Conservation (phyloP, 2,113 vertebrate genomes). For the Petaurus breviceps region DNA sequence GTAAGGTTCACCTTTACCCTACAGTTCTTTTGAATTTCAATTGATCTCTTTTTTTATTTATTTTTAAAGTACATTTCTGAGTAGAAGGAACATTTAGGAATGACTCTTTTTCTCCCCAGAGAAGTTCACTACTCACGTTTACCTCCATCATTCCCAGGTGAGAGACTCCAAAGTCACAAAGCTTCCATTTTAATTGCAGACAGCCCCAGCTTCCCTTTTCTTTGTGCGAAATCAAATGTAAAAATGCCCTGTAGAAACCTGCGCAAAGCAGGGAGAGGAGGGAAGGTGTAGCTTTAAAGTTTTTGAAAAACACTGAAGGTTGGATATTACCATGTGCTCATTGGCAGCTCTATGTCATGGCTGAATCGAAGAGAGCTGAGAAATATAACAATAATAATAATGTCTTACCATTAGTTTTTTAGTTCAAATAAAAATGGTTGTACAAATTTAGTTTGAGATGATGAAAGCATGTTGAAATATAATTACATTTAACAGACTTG, state of each 20-base stretch:
- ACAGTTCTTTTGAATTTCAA: slow-evolving; percentile 40
- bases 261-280: slow-evolving; percentile 62
- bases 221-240: slow-evolving; percentile 67
- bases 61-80: slow-evolving; percentile 22
- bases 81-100: background rate
- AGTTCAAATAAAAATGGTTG: slow-evolving; percentile 79
- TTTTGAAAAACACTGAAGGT: slow-evolving; percentile 50
- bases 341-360: slow-evolving; percentile 62
- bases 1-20: background rate
- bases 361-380: slow-evolving; percentile 73
- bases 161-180: slow-evolving; percentile 61
- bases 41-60: slow-evolving; percentile 34
- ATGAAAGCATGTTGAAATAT: slow-evolving; percentile 81
- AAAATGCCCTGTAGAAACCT: background rate
- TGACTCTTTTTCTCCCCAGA: background rate
- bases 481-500: slow-evolving; percentile 81
- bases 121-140: slow-evolving; percentile 45
- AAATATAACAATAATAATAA: slow-evolving; percentile 41
- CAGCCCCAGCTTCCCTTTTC: slow-evolving; percentile 41
- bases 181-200: slow-evolving; percentile 49
- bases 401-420: slow-evolving; percentile 74
- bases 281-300: slow-evolving; percentile 36
- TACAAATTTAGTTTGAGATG: slow-evolving; percentile 76
- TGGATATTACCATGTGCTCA: slow-evolving; percentile 55
- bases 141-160: slow-evolving; percentile 49